Evolutionary conservation across 1,140 invertebrate species (phyloP).

Genomic region (Papilio machaon): DNA sequence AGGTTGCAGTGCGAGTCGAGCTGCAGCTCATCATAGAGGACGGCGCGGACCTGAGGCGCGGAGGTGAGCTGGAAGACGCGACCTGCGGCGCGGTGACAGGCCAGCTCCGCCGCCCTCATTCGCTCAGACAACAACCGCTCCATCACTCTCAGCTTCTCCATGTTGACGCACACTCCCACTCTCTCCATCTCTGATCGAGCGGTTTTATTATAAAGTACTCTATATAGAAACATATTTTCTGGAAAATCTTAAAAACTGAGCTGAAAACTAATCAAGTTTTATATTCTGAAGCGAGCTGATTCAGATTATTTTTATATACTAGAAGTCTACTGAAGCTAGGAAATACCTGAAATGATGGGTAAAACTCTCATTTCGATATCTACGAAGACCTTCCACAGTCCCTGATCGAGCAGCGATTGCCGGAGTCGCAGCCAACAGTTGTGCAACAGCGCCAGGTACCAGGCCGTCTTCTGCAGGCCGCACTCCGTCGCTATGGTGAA

Average conservation of each 20-base stretch:
- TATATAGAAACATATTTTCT: no score
- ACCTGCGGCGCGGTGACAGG: conserved; percentile 77
- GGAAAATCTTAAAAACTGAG: no score
- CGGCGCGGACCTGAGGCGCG: conserved; percentile 78
- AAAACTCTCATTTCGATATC: conserved; percentile 80
- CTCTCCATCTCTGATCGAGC: conserved; percentile 75
- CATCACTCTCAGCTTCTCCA: conserved; percentile 72
- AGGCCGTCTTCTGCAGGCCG: conserved; percentile 56
- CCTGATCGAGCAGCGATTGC: conserved; percentile 45
- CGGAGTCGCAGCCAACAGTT: conserved; percentile 45
- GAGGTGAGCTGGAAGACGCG: conserved; percentile 81
- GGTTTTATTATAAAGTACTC: neutral
- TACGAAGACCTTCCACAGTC: conserved; percentile 77
- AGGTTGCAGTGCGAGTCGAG: conserved; percentile 77
- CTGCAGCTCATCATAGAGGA: conserved; percentile 83
- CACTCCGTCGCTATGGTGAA: conserved; percentile 60
- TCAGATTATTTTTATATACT: conserved; percentile 7
- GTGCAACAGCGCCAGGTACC: conserved; percentile 54
- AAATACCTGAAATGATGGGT: conserved; percentile 80
- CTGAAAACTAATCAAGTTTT: no score
- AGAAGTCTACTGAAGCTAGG: neutral
- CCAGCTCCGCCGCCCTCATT: conserved; percentile 72
- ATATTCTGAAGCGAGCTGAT: no score
- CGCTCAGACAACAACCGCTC: conserved; percentile 65
- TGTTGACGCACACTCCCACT: conserved; percentile 74